Evolutionary conservation across 2,113 vertebrate species (phyloP), one percentile per base, ranked within the genome.

Genomic region (Gavialis gangeticus): DNA sequence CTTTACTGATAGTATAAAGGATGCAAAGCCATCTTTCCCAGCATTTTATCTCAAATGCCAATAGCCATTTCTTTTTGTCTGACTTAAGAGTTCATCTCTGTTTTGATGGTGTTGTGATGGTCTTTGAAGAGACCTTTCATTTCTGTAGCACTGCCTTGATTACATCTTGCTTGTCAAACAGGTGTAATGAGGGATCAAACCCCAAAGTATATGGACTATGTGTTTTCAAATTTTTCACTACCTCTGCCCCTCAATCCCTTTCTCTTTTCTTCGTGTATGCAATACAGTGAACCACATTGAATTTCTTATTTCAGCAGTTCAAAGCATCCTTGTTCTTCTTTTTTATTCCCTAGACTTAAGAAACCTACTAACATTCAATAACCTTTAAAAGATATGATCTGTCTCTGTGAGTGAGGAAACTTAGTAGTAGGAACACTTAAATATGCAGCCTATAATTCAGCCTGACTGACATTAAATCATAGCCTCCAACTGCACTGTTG

Each of bases 61-160:
- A 94, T 89, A 97, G 84, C 90, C 10, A 58, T 97, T 97, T 96
- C 88, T 93, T 96, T 83, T 97, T 88, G 57, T 94, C 34, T 96
- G 79, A 55, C 8, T 37, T 79, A 58, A 66, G 64, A 89, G 80
- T 93, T 95, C 90, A 89, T 85, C 24, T 85, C 91, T 88, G 85
- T 92, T 94, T 96, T 71, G n/a, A 1, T 85, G 77, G 55, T 69
- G 60, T 75, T 80, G 37, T 57, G 34, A 84, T 57, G 92, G 78
- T 59, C 79, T 92, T 54, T 87, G 66, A 79, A 90, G 46, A 67
- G 13, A 82, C 58, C 76, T 30, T 94, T 88, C 77, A 18, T 85
- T 97, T 95, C 80, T 96, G 0, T 56, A 86, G n/a, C 71, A 5
- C 25, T 89, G 62, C 73, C 59, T 75, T 84, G 75, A 77, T 93